Percentiles rank a stretch among this genome's conserved stretches.
phyloP scores from a whole-genome alignment of 35 echinoderm and acorn worm species.

The Stichopus chloronotus region DNA sequence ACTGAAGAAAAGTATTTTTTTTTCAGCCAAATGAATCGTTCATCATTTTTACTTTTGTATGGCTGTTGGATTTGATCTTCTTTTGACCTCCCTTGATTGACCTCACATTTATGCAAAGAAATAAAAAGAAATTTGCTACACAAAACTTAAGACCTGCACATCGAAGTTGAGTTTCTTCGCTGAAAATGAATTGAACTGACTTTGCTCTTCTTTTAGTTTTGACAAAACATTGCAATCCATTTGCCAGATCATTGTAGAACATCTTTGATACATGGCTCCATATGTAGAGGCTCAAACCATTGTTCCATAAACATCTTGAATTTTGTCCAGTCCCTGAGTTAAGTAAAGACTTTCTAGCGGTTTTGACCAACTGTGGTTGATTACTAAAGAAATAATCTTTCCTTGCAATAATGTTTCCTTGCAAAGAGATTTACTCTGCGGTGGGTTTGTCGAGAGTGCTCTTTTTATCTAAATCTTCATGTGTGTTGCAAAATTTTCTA shows the following conservation, averaged over 20 bases:
- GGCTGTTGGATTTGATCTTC: conserved; percentile 13
- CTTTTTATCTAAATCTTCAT: conserved; percentile 8
- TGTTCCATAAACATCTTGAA: neutral
- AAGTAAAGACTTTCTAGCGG: conserved; percentile 4
- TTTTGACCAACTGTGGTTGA: neutral
- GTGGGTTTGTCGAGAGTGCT: neutral
- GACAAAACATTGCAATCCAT: conserved; percentile 20
- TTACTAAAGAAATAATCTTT: neutral
- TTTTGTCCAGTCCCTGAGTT: conserved; percentile 5
- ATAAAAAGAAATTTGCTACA: conserved; percentile 28
- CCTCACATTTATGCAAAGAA: conserved; percentile 48
- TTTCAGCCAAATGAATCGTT: conserved; percentile 38
- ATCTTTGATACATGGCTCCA: conserved; percentile 26
- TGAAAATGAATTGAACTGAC: conserved; percentile 5
- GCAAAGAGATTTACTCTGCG: neutral
- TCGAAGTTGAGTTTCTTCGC: neutral
- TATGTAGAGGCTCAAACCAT: neutral
- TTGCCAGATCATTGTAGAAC: conserved; percentile 23
- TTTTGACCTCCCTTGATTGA: conserved; percentile 9
- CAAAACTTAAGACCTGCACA: conserved; percentile 32
- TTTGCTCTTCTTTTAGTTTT: neutral
- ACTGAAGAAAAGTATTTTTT: conserved; percentile 37
- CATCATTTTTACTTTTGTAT: conserved; percentile 34
- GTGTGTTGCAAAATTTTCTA: conserved; percentile 15
- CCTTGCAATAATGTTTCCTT: neutral